Evolutionary conservation across 2,797 vertebrate genomes (phyloP), one percentile per base, ranked within the genome.

Genomic region (Arrhamphus sclerolepis): DNA sequence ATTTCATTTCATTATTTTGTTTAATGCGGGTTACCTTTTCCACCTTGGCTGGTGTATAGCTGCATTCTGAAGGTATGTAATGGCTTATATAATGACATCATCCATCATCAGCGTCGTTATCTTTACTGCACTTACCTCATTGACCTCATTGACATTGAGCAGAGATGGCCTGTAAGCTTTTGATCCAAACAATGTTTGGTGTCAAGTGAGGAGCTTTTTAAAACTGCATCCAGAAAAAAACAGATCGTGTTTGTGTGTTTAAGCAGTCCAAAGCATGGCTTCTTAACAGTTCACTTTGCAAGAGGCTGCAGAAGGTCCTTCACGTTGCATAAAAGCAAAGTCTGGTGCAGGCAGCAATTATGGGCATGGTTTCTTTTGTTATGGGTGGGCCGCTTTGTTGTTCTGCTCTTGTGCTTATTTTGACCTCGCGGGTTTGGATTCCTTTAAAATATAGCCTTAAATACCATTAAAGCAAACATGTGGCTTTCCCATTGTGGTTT

Each of bases 101-200:
- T 47, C 16, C 4, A n/a, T 26, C 7, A 17, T 28, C 6, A 51
- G 1, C 10, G 18, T 19, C 29, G 0, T 16, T 11, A 51, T 38
- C 34, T 38, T 16, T 34, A 11, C 6, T 13, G 0, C 9, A 7
- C 11, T 11, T 10, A 3, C 29, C 1, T 38, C 6, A 1, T 5
- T 46, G 16, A 13, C 6, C 41, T 28, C 6, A 26, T 28, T 28
- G 24, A 16, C 26, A 17, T 42, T 58, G 21, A 46, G 18, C 55
- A 65, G 31, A 55, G 42, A 46, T 58, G 51, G 81, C 75, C 78
- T 61, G 72, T 63, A 57, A 59, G 68, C 54, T 70, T 59, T 60
- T n/a, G 53, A 40, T 61, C 53, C 54, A 54, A 38, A 71, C 40
- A 66, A 67, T 61, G 26, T 20, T 22, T 38, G 58, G 58, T 66